Base-by-base conservation (phyloP, 2,113 vertebrate genomes). In the Halichoeres trimaculatus region DNA sequence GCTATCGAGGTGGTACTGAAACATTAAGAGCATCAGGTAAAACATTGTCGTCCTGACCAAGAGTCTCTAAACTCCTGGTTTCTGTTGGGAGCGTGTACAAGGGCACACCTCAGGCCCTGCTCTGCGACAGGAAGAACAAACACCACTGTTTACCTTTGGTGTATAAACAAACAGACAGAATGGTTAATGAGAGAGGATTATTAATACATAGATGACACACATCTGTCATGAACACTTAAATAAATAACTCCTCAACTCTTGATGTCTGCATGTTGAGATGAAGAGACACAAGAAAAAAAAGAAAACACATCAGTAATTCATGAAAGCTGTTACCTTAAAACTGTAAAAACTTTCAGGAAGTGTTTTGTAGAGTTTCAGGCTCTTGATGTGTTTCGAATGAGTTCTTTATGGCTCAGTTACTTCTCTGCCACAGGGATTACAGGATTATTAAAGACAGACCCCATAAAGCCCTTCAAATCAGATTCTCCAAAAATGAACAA, bases 71-170 rank as follows among this genome's bases (percentile, higher is more conserved):
- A 6, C 30, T 30, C 30, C 30, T 30, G 30, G 19, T 16, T 35
- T 35, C 41, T 43, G 53, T 43, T 4, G 30, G 30, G 30, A 30
- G 51, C 38, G 48, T 14, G 24, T 41, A 65, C 51, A 61, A 20
- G n/a, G 8, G 1, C 51, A n/a, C 47, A 69, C 48, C 63, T 54
- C 16, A 38, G 47, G 47, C 70, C n/a, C 65, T 38, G 54, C 13
- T 48, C 36, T 22, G 14, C 34, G 61, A 74, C 56, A 67, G 53
- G 53, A 70, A 77, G 69, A 81, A 69, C 43, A 78, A 74, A 63
- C 68, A 52, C 30, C 20, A 17, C 43, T 65, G 67, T 81, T 72
- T 75, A 71, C 57, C 56, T 43, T 23, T 1, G 20, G 1, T 12
- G 38, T 40, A 58, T 10, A 0, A 59, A 45, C 62, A 76, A 59